Percentiles rank a stretch among this genome's conserved stretches.
Conservation (phyloP, 2,888 invertebrate genomes). For the Dorcus hopei region DNA sequence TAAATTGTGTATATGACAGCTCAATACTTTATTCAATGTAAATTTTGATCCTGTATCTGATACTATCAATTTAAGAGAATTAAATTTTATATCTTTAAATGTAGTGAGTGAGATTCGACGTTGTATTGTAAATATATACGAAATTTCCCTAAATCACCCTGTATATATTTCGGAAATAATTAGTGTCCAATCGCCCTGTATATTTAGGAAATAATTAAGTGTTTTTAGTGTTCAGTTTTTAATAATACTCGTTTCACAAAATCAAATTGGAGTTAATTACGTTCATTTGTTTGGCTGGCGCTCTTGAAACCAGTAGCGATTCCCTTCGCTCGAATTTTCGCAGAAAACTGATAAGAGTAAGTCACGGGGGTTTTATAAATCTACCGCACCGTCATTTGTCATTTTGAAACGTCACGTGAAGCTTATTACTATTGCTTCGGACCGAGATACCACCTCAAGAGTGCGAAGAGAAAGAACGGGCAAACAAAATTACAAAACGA, state of each 20-base stretch:
- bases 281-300: too few relatives aligned
- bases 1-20: too few relatives aligned
- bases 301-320: too few relatives aligned
- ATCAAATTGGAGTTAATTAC: background rate
- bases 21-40: too few relatives aligned
- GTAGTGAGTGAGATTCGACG: too few relatives aligned
- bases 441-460: background rate
- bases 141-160: background rate
- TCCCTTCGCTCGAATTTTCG: background rate
- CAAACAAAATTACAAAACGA: slow-evolving; percentile 2
- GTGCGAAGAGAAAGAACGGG: background rate
- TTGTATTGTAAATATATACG: too few relatives aligned
- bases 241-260: background rate
- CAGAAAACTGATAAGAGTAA: slow-evolving; percentile 26
- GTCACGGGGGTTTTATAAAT: slow-evolving; percentile 31
- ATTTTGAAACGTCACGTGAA: slow-evolving; percentile 28
- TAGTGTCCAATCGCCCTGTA: too few relatives aligned
- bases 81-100: too few relatives aligned
- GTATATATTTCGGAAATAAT: too few relatives aligned
- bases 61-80: too few relatives aligned
- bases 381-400: slow-evolving; percentile 30
- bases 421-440: background rate
- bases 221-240: background rate
- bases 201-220: too few relatives aligned
- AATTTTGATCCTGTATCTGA: too few relatives aligned